Evolutionary conservation across 2,888 invertebrate species (phyloP).

Genomic region (Clusia tigrina): DNA sequence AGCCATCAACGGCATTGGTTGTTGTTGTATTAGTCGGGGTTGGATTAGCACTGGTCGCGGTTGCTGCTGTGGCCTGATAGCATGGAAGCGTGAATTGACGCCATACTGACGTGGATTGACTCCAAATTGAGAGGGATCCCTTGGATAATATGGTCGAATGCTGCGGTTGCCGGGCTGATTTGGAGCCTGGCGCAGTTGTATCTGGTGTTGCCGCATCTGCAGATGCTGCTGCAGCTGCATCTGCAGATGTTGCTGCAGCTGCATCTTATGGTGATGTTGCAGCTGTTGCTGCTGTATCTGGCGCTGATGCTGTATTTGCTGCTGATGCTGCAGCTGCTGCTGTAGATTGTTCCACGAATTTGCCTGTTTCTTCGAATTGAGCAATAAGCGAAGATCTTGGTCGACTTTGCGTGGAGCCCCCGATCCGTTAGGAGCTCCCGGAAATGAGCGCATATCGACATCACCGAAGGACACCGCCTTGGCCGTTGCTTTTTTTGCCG

Average conservation of each 20-base stretch:
- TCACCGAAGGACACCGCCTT: conserved; percentile 61
- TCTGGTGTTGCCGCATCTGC: too few species aligned
- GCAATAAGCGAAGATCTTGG: conserved; percentile 78
- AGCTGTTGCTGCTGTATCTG: conserved; percentile 55
- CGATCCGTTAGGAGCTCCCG: conserved; percentile 40
- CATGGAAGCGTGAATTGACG: conserved; percentile 45
- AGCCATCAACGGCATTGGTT: conserved; percentile 62
- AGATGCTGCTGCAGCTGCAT: too few species aligned
- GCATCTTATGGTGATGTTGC: conserved; percentile 49
- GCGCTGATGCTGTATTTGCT: conserved; percentile 59
- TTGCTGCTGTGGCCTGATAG: conserved; percentile 48
- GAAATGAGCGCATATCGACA: conserved; percentile 68
- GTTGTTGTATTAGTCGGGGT: too few species aligned
- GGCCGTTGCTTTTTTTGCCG: conserved; percentile 51
- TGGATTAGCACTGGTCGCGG: too few species aligned
- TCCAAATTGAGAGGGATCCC: conserved; percentile 72
- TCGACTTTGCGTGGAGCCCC: conserved; percentile 68
- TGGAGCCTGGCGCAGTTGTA: too few species aligned
- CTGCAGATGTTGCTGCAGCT: conserved; percentile 45
- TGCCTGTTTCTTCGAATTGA: too few species aligned
- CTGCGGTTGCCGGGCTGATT: conserved; percentile 44
- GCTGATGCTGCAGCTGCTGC: too few species aligned
- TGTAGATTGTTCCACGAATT: too few species aligned
- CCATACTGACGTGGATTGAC: conserved; percentile 59
- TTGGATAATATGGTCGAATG: conserved; percentile 63